Base-by-base conservation (phyloP, 2,797 vertebrate genomes). In the Huso huso region DNA sequence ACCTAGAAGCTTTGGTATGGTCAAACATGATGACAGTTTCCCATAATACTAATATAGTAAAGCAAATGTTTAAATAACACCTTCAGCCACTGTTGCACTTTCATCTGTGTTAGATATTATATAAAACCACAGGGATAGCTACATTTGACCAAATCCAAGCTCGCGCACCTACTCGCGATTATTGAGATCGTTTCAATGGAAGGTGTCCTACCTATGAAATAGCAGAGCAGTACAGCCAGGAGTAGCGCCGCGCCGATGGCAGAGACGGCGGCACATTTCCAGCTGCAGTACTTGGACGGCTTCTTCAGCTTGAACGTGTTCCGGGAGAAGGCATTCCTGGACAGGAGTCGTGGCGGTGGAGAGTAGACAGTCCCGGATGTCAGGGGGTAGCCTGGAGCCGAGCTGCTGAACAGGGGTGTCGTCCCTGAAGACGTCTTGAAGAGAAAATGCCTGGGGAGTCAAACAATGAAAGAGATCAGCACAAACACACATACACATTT, bases 281-380 rank as follows among this genome's bases (percentile, higher is more conserved):
- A 99, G 90, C 95, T 98, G 84, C 96, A 99, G 86, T 98, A 98
- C 77, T 97, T 98, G 79, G 96, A 97, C 66, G 96, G 95, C 60
- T 98, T 98, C 90, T 99, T 99, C 79, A 99, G 91, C 83, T 98
- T 98, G 91, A 98, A 98, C 48, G 96, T 94, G 68, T 94, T 97
- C 83, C 96, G 92, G 78, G 96, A 98, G 86, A 99, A 98, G 63
- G 96, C 98, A 86, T 97, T 98, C 83, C 96, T 88, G 76, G 96
- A 95, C 74, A 99, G 83, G 77, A 98, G 92, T 76, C 96, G 91
- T 66, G 96, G 96, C 10, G 96, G 96, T 4, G 96, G 96, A 1
- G 96, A 97, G 66, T 99, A 99, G 78, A 99, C 96, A 0, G 96
- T 98, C 72, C 95, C 96, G 73, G 96, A 99, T 74, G 94, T 97